Conservation (phyloP, 2,797 vertebrate genomes). For the Spatula versicolor region DNA sequence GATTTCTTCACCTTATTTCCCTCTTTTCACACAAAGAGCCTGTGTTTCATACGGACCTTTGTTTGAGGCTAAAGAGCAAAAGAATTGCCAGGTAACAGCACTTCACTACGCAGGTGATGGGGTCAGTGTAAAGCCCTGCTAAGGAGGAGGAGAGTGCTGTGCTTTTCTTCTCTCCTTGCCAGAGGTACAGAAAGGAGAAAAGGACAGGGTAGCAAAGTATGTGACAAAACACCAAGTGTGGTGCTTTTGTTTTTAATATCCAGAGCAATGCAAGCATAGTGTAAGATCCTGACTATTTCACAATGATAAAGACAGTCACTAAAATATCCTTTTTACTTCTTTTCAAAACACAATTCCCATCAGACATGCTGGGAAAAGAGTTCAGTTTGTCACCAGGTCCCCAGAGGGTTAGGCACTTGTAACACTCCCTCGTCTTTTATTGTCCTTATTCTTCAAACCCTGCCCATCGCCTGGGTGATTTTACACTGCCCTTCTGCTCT, state of each 20-base stretch:
- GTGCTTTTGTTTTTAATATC: background rate
- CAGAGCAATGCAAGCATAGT: background rate
- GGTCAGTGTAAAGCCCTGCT: background rate
- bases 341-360: background rate
- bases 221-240: background rate
- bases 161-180: background rate
- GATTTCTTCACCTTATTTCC: constrained; percentile 26
- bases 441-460: constrained; percentile 31
- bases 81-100: constrained; percentile 3
- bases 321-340: background rate
- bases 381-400: background rate
- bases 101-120: rapidly evolving
- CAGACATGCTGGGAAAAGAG: background rate
- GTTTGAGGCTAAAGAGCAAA: constrained; percentile 28
- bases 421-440: constrained; percentile 33
- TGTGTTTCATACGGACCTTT: constrained; percentile 15
- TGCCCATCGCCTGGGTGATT: constrained; percentile 19
- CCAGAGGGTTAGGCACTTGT: background rate
- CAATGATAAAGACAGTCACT: background rate
- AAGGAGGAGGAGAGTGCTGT: background rate
- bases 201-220: background rate
- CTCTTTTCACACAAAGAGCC: constrained; percentile 25
- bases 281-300: background rate
- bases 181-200: background rate
- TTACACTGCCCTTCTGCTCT: constrained; percentile 38